phyloP scores from a whole-genome alignment of 2,113 vertebrate genomes.

The Apeltes quadracus region DNA sequence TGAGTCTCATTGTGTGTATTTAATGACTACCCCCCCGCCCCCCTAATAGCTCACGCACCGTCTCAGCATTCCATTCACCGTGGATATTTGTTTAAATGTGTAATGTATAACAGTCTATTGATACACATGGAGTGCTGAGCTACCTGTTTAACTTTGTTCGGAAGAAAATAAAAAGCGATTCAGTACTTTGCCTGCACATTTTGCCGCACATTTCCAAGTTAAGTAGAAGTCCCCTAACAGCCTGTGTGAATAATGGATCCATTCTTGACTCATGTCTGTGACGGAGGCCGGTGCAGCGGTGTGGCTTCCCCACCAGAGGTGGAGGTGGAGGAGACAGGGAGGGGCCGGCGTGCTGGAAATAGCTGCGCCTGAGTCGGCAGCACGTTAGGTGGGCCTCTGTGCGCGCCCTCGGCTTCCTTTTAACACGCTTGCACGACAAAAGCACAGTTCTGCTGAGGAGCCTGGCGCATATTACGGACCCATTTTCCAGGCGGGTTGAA shows the following conservation, averaged over 20 bases:
- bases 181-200: slow-evolving; percentile 38
- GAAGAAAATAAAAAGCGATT: slow-evolving; percentile 21
- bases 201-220: slow-evolving; percentile 52
- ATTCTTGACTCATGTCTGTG: slow-evolving; percentile 76
- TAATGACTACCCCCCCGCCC: slow-evolving; percentile 7
- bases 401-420: slow-evolving; percentile 57
- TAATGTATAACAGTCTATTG: no score
- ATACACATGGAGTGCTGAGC: slow-evolving; percentile 28
- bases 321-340: slow-evolving; percentile 47
- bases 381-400: slow-evolving; percentile 72
- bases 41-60: slow-evolving; percentile 16
- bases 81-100: slow-evolving; percentile 10
- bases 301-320: slow-evolving; percentile 72
- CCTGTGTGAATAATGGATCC: slow-evolving; percentile 79
- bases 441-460: slow-evolving; percentile 32
- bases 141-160: slow-evolving; percentile 22
- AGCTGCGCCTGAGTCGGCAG: slow-evolving; percentile 62
- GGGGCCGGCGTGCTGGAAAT: slow-evolving; percentile 72
- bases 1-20: slow-evolving; percentile 14
- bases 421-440: slow-evolving; percentile 43
- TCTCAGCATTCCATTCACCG: background rate
- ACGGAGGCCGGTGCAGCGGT: slow-evolving; percentile 66
- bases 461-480: slow-evolving; percentile 19
- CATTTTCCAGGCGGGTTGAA: slow-evolving; percentile 33
- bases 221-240: slow-evolving; percentile 63